These are phyloP conservation scores for Dromaius novaehollandiae DNA, from an alignment of 2,113 vertebrate genomes.

Conservation along the genomic window DNA sequence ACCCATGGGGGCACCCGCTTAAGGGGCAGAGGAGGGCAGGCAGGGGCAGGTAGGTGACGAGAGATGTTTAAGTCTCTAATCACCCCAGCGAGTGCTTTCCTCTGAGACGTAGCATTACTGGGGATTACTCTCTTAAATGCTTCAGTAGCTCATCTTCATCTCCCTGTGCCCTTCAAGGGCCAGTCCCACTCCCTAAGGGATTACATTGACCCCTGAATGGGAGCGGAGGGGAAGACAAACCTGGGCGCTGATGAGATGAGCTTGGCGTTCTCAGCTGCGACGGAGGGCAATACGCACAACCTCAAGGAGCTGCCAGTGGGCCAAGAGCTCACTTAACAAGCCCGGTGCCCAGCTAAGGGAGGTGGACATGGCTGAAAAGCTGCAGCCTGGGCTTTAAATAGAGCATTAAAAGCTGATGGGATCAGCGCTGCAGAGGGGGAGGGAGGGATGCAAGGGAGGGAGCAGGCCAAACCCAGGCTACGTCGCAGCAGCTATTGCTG, in stretches of 20 bases:
- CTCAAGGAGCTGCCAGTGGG: no score
- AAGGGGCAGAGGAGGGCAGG: not conserved
- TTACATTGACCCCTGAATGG: not conserved
- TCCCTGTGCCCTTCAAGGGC: constrained; percentile 11
- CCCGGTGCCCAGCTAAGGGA: fast-evolving
- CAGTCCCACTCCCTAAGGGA: fast-evolving
- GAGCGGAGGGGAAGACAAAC: not conserved
- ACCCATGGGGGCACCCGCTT: not conserved
- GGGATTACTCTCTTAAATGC: constrained; percentile 37
- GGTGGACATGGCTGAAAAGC: not conserved
- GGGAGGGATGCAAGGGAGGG: not conserved
- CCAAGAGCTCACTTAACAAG: not conserved
- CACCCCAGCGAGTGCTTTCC: not conserved
- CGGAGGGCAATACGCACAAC: fast-evolving
- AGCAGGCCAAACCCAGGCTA: not conserved
- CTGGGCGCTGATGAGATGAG: not conserved
- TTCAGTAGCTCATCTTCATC: not conserved
- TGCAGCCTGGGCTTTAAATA: not conserved
- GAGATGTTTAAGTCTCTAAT: constrained; percentile 17
- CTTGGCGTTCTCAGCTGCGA: not conserved
- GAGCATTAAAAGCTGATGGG: constrained; percentile 39
- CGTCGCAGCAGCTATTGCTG: not conserved
- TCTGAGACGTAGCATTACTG: constrained; percentile 9
- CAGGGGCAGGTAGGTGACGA: not conserved
- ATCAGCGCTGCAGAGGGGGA: not conserved